A percentile compares a stretch with the other conserved stretches of the same genome.
Evolutionary conservation across 2,888 invertebrate genomes (phyloP).

Genomic region (Anodontia alba): DNA sequence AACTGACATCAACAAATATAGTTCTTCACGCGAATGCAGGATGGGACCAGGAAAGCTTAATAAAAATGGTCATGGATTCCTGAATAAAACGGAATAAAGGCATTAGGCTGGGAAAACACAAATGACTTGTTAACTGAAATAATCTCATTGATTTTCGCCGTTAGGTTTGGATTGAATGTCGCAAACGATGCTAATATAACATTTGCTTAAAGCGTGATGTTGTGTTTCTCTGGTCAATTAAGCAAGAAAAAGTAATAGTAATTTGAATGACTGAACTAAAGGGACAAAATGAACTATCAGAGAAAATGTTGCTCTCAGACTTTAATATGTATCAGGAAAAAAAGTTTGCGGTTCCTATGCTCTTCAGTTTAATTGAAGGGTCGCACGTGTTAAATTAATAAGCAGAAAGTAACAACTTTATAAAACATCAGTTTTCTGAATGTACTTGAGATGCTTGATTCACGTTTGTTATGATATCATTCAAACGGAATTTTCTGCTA

Average conservation of each 20-base stretch:
- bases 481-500: too few species aligned
- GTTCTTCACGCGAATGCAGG: too few species aligned
- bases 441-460: background rate
- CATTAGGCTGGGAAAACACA: background rate
- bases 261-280: conserved; percentile 2
- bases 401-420: background rate
- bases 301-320: background rate
- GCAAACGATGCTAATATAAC: conserved; percentile 11
- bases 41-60: background rate
- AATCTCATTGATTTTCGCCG: conserved; percentile 10
- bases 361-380: background rate
- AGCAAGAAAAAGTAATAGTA: conserved; percentile 7
- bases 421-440: background rate
- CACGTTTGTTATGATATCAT: too few species aligned
- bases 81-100: background rate
- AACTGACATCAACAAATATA: too few species aligned
- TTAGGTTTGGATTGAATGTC: conserved; percentile 2
- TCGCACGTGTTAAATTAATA: conserved; percentile 15
- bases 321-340: background rate
- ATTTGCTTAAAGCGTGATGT: conserved; percentile 8
- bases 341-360: background rate
- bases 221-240: background rate
- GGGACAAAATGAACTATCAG: conserved; percentile 6
- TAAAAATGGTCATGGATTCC: background rate
- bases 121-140: conserved; percentile 4